Conservation (phyloP, 2,888 invertebrate genomes). For the Pasiphila rectangulata region DNA sequence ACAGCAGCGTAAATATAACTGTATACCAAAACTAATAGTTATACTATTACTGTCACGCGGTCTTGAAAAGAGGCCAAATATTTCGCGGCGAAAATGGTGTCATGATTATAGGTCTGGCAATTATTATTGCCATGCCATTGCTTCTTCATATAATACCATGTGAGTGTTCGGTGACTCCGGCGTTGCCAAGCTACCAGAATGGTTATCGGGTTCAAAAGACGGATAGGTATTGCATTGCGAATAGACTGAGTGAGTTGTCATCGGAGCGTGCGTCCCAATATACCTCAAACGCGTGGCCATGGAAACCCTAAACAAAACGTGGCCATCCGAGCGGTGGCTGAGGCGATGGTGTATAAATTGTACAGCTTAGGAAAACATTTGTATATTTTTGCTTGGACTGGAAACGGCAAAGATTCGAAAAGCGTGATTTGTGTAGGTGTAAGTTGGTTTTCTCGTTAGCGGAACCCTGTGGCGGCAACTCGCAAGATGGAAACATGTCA, state of each 20-base stretch:
- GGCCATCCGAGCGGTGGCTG: slow-evolving; percentile 47
- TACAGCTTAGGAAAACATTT: slow-evolving; percentile 71
- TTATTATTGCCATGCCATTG: no score
- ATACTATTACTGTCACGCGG: no score
- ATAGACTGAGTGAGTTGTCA: slow-evolving; percentile 57
- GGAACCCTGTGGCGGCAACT: slow-evolving; percentile 25
- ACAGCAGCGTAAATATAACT: no score
- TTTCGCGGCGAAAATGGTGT: no score
- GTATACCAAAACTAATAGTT: no score
- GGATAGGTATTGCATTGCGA: slow-evolving; percentile 48
- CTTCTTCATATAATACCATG: no score
- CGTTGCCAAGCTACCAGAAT: slow-evolving; percentile 26
- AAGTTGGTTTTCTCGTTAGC: slow-evolving; percentile 48
- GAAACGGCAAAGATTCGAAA: slow-evolving; percentile 56
- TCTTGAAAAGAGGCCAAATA: no score
- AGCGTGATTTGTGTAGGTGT: slow-evolving; percentile 60
- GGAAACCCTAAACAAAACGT: slow-evolving; percentile 24
- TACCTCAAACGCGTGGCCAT: slow-evolving; percentile 30
- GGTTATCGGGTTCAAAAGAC: slow-evolving; percentile 35
- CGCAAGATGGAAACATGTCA: background rate
- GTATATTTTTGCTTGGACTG: slow-evolving; percentile 76
- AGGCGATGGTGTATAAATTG: slow-evolving; percentile 69
- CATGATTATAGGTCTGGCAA: no score
- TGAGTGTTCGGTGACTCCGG: slow-evolving; percentile 19
- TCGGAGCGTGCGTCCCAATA: slow-evolving; percentile 36